Evolutionary conservation across 2,888 invertebrate genomes (phyloP), one percentile per base, ranked within the genome.

Genomic region (Axea sp.): DNA sequence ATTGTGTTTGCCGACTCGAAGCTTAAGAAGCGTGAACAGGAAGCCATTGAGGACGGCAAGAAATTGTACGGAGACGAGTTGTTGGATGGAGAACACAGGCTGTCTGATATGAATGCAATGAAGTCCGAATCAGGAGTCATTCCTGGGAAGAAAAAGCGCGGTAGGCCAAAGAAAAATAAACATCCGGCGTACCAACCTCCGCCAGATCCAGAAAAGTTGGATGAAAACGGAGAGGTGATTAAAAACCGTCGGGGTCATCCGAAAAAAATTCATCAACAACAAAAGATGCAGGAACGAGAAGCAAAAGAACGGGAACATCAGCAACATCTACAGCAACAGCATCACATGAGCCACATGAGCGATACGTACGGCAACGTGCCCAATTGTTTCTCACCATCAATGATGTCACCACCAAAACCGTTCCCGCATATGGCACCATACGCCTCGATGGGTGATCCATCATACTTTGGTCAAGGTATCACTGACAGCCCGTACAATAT

Each of bases 161-260:
- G 96, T 0, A 89, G 95, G n/a, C 95, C 96, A 71, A 95, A 95
- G 89, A 96, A 96, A 88, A 92, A 93, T 15, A 93, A 93, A 84
- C 93, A 92, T 84, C 93, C 91, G 17, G 93, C 90, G 85, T 92
- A 91, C 71, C 90, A 91, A 35, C 89, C 91, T 5, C 86, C 89
- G 8, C 90, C 90, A 35, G 87, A 87, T 35, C 81, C 84, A 0
- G 87, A 87, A 3, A 86, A 86, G 30, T 31, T 84, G 19, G 86
- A 87, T 59, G 84, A 86, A 47, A 89, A 89, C 82, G 89, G 89
- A 74, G 91, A 91, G 84, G 92, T 93, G 73, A 93, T 94, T 73
- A 96, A 96, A 89, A 96, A 96, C 88, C 96, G 96, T 84, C 89
- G 96, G 15, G 96, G 96, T 11, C 90, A 96, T 72, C 96, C 96